A percentile compares a stretch with the other conserved stretches of the same genome.
These are phyloP conservation scores for Lanistes nyassanus DNA, from an alignment of 1,140 invertebrate genomes.

Conservation along the genomic window DNA sequence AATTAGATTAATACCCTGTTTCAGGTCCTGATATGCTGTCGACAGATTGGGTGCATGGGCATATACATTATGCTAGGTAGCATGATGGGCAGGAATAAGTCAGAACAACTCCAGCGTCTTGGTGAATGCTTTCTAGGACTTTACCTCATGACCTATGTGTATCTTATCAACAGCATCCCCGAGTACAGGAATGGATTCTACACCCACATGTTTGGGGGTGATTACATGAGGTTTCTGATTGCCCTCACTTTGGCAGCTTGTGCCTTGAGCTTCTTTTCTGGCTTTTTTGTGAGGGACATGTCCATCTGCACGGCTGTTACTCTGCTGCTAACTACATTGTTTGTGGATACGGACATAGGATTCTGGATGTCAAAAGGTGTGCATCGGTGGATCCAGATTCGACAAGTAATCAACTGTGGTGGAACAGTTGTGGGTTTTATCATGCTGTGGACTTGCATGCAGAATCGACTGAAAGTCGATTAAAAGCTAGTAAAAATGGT, in stretches of 20 bases:
- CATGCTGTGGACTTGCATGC: conserved; percentile 31
- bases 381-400: conserved; percentile 47
- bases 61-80: conserved; percentile 47
- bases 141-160: conserved; percentile 41
- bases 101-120: conserved; percentile 39
- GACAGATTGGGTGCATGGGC: conserved; percentile 48
- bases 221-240: conserved; percentile 47
- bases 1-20: neutral
- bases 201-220: conserved; percentile 44
- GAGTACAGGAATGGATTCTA: conserved; percentile 47
- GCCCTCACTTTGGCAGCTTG: conserved; percentile 42
- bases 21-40: conserved; percentile 41
- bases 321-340: conserved; percentile 31
- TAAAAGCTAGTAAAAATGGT: too few species aligned
- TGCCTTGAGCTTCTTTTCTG: conserved; percentile 53
- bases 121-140: conserved; percentile 53
- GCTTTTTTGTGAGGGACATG: conserved; percentile 49
- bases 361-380: conserved; percentile 45
- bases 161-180: conserved; percentile 41
- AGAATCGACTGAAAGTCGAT: conserved; percentile 41
- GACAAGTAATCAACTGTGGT: conserved; percentile 42
- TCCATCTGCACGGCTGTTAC: conserved; percentile 37
- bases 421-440: conserved; percentile 41
- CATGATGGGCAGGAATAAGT: conserved; percentile 33
- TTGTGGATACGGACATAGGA: conserved; percentile 44